Evolutionary conservation across 2,797 vertebrate genomes (phyloP), one percentile per base, ranked within the genome.

Genomic region (Austrolebias charrua): DNA sequence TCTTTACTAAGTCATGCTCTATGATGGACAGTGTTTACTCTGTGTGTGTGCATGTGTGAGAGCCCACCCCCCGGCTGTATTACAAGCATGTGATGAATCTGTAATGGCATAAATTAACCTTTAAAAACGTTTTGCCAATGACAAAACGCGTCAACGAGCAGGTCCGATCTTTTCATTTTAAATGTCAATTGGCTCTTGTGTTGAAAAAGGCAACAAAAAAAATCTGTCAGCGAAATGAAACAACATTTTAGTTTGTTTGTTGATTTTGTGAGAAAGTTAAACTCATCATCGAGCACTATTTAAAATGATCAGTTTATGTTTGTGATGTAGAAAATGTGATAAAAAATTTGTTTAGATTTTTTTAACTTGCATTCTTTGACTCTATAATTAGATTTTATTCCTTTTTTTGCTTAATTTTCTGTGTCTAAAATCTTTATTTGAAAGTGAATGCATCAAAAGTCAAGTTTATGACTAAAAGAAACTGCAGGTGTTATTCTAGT

Each of bases 81-180:
- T 20, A 60, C 56, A 60, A 48, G 69, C 40, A 63, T 73, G 70
- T 63, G 45, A 45, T 60, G 29, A 65, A 52, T 54, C 61, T 2
- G 8, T 67, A 28, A 59, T 66, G 72, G 14, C 73, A 80, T 76
- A 71, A 62, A 83, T 84, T 81, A 84, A 84, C 87, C 82, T 90
- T 88, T 88, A 65, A 76, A 65, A 73, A 71, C 78, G 72, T 80
- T 83, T 76, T 55, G 62, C 58, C 52, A 28, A 72, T 76, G 75
- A 77, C 46, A 76, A 71, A 77, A 79, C 59, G 71, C 73, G 81
- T 79, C 69, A 76, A 69, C 56, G 45, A 60, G 58, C 75, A 57
- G 73, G 66, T 57, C 20, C 4, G n/a, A 43, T 69, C 50, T 55
- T 71, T 69, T 73, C 33, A 60, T 4, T 46, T 46, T 38, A 83